Evolutionary conservation across 2,888 invertebrate genomes (phyloP).

Genomic region (Watsonalla binaria): DNA sequence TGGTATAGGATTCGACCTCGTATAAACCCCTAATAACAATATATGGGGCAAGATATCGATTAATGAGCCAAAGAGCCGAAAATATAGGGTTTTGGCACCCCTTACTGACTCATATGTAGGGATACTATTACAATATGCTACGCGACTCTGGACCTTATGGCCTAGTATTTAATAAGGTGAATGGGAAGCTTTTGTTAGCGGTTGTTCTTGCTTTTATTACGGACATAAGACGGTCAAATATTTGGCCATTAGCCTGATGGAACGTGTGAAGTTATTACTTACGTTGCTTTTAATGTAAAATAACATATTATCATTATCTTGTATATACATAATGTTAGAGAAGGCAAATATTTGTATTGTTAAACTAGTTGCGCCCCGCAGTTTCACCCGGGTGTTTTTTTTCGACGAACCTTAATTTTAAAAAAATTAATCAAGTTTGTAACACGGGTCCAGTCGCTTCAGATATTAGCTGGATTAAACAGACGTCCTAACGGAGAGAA

Average conservation of each 20-base stretch:
- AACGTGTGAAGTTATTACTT: slow-evolving; percentile 30
- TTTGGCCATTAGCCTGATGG: slow-evolving; percentile 59
- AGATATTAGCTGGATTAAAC: too few species aligned
- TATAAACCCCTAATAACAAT: background rate
- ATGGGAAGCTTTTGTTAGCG: slow-evolving; percentile 13
- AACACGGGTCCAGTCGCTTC: too few species aligned
- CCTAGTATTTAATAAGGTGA: slow-evolving; percentile 6
- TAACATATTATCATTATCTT: too few species aligned
- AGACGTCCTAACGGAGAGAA: too few species aligned
- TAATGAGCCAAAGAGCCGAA: slow-evolving; percentile 49
- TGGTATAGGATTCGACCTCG: too few species aligned
- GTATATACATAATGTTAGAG: too few species aligned
- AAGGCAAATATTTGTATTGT: too few species aligned
- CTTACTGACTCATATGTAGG: slow-evolving; percentile 51
- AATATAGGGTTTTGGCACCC: slow-evolving; percentile 47
- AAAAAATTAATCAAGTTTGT: too few species aligned
- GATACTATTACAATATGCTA: slow-evolving; percentile 15
- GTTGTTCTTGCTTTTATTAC: slow-evolving; percentile 35
- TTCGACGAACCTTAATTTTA: too few species aligned
- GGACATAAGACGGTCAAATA: slow-evolving; percentile 44
- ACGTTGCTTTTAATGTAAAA: too few species aligned
- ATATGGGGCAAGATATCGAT: slow-evolving; percentile 48
- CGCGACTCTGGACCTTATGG: slow-evolving; percentile 22
- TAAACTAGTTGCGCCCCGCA: too few species aligned
- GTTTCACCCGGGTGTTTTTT: too few species aligned